Evolutionary conservation across 2,797 vertebrate species (phyloP).

Genomic region (Enteromius thamalakanensis): DNA sequence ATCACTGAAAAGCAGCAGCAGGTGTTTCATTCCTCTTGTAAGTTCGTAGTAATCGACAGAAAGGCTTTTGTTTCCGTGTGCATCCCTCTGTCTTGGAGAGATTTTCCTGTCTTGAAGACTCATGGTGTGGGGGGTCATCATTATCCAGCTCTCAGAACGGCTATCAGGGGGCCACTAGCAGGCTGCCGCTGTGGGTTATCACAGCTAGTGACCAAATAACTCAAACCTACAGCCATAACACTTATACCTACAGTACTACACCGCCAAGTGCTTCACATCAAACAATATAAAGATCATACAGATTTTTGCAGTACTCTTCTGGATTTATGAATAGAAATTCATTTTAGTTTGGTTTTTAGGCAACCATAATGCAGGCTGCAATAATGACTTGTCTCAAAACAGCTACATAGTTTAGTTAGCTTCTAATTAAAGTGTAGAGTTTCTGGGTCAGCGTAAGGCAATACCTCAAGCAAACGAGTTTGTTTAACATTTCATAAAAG

Average conservation of each 20-base stretch:
- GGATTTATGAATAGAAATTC: neutral
- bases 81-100: slow-evolving; percentile 29
- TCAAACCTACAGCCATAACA: neutral
- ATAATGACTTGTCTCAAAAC: neutral
- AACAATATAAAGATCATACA: neutral
- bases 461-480: neutral
- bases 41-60: neutral
- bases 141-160: slow-evolving; percentile 42
- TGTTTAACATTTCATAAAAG: neutral
- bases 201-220: slow-evolving; percentile 4
- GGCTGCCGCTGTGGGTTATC: slow-evolving; percentile 24
- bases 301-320: neutral
- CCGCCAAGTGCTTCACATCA: neutral
- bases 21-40: slow-evolving; percentile 42
- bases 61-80: slow-evolving; percentile 25
- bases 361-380: neutral
- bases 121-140: slow-evolving; percentile 17
- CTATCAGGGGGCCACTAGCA: slow-evolving; percentile 27
- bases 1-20: slow-evolving; percentile 46
- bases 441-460: neutral
- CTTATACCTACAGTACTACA: neutral
- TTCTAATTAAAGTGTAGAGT: neutral
- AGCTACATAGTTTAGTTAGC: neutral
- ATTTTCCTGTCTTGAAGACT: slow-evolving; percentile 14
- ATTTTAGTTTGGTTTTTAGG: neutral